Base-by-base conservation (phyloP, 2,797 vertebrate genomes). In the Crenichthys baileyi region DNA sequence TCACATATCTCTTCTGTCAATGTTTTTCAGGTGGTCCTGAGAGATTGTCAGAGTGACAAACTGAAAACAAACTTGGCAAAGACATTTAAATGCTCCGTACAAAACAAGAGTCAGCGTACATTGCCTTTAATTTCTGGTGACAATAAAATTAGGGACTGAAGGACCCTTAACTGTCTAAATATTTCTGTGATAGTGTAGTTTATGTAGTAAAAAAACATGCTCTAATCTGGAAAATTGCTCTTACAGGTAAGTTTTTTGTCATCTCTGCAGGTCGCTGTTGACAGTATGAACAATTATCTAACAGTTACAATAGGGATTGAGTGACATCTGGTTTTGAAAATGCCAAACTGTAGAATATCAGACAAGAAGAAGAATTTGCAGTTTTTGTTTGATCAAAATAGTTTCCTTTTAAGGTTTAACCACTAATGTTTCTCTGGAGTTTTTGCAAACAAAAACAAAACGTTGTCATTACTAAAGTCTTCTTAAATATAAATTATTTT, bases 11-110 rank as follows among this genome's bases (percentile, higher is more conserved):
- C 3, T 65, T 78, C 61, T 36, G 44, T 41, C 60, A 16, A 16
- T 55, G 80, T 67, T 76, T 75, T 79, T 8, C 72, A 58, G 29
- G n/a, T 63, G 0, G 22, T 72, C 60, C 29, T 2, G 72, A 56
- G 24, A 70, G 71, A 83, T 78, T 84, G 68, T 82, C 83, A 83
- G 12, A 13, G 22, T 46, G 50, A 86, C 58, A n/a, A 73, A 55
- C 36, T 9, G 1, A 58, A 82, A 82, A 80, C 39, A 79, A 76
- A 41, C 51, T 0, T 65, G 15, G 60, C 60, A 36, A 0, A 68
- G 41, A 22, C 12, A 53, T 26, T 63, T 67, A 18, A 51, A 48
- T 24, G 9, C 63, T 67, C 20, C 24, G 2, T 24, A 41, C 63
- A 67, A 67, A 67, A 24, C 60, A 63, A 36, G 7, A 31, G 6